Evolutionary conservation across 2,113 vertebrate genomes (phyloP).

Genomic region (Sinosuthora webbiana): DNA sequence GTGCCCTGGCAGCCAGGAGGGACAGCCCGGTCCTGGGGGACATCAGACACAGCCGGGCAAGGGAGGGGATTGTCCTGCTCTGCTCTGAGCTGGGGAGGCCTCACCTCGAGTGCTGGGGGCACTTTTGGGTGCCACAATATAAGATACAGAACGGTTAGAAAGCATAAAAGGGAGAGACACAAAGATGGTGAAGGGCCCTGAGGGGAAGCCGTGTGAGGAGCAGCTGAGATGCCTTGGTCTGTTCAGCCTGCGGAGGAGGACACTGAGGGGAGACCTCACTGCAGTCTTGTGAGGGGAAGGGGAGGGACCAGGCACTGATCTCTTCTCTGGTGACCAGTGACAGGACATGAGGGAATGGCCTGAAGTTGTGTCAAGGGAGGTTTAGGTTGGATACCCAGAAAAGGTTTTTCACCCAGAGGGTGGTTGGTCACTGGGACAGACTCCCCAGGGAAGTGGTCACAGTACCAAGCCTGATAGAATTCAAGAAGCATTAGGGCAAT

Average conservation of each 20-base stretch:
- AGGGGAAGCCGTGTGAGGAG: neutral
- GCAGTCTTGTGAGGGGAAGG: neutral
- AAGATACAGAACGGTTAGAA: neutral
- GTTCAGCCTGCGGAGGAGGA: neutral
- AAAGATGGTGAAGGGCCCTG: neutral
- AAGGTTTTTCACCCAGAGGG: neutral
- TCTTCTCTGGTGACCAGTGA: neutral
- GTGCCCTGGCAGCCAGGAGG: neutral
- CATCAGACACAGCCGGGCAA: neutral
- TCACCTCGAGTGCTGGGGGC: neutral
- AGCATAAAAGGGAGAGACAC: neutral
- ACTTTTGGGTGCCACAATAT: neutral
- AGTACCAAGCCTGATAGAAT: neutral
- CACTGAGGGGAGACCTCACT: neutral
- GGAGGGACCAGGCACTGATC: neutral
- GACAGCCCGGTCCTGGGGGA: neutral
- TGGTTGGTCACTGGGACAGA: neutral
- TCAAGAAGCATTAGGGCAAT: neutral
- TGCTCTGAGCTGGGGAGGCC: accelerated
- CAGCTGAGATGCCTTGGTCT: neutral
- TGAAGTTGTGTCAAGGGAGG: neutral
- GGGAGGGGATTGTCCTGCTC: neutral
- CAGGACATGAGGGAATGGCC: neutral
- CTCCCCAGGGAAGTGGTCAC: neutral
- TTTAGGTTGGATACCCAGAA: neutral